Evolutionary conservation across 2,113 vertebrate species (phyloP), one percentile per base, ranked within the genome.

Genomic region (Malurus melanocephalus): DNA sequence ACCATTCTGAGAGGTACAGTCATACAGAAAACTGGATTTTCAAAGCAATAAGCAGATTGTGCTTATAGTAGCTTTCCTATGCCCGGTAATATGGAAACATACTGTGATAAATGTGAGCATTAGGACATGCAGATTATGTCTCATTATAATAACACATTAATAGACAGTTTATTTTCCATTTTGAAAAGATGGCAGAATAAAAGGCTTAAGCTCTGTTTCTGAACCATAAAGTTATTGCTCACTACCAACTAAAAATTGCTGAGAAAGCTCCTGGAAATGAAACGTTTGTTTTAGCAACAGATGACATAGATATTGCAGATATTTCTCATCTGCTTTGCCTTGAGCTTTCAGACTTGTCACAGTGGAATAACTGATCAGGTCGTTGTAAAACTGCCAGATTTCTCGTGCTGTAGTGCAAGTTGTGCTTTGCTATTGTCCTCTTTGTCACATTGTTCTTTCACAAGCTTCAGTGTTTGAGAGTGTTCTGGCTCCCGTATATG

Each of bases 371-470:
- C 59, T 51, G 57, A 56, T 86, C 51, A 56, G 62, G 67, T 82
- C 55, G 23, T 73, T 93, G 64, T 85, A 24, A 45, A 80, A 30
- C 57, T 46, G 93, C 83, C 90, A 91, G 65, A 74, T 89, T 85
- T 74, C 75, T 60, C 4, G 0, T 55, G 65, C 83, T 93, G 40
- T 90, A 60, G 57, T 32, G 30, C 87, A 71, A 75, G 87, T 83
- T 85, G 73, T 67, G 65, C 51, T 95, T 89, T 88, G 61, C 62
- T 85, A 18, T 89, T 93, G 85, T 92, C 65, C 48, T 92, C 87
- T 92, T 78, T 90, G 69, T 87, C 77, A 59, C 38, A 49, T 62
- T 93, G 69, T 92, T 90, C 83, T 92, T 81, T 57, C 66, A 30
- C 74, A 87, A 80, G 73, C 86, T 90, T 84, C 71, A 53, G 43